Conservation (phyloP, 2,113 vertebrate genomes). For the Colaptes auratus region DNA sequence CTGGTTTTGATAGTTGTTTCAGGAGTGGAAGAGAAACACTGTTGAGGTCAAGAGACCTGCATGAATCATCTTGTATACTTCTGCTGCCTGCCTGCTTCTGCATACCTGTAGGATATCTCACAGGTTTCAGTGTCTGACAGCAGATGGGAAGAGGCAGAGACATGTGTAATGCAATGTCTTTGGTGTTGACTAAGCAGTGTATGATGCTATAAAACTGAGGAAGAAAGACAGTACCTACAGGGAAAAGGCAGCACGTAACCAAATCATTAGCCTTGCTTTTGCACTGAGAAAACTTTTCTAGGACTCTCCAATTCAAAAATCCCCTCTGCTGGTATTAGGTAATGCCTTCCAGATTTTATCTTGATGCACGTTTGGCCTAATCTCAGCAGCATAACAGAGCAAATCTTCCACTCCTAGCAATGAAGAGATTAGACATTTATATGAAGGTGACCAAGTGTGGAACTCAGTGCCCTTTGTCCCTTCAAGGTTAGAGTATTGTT, state of each 20-base stretch:
- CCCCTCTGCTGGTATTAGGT: neutral
- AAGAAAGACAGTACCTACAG: neutral
- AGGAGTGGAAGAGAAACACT: neutral
- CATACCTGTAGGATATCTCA: neutral
- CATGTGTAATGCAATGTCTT: neutral
- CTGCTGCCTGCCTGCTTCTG: neutral
- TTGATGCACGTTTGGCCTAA: neutral
- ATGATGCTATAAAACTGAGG: neutral
- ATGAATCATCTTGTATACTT: neutral
- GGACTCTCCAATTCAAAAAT: neutral
- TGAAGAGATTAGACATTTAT: neutral
- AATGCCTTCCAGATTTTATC: neutral
- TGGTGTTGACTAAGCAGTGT: neutral
- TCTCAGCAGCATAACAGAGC: neutral
- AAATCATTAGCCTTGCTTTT: neutral
- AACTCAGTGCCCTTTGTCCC: neutral
- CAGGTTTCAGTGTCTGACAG: neutral
- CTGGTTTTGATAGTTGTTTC: neutral
- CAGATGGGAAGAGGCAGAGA: neutral
- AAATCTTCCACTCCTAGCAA: neutral
- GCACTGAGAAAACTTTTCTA: neutral
- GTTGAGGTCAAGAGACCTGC: neutral
- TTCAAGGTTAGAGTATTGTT: conserved; percentile 7
- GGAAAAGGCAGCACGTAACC: neutral
- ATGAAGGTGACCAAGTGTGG: neutral